phyloP scores from a whole-genome alignment of 2,113 vertebrate genomes.

The Nothoprocta pentlandii region DNA sequence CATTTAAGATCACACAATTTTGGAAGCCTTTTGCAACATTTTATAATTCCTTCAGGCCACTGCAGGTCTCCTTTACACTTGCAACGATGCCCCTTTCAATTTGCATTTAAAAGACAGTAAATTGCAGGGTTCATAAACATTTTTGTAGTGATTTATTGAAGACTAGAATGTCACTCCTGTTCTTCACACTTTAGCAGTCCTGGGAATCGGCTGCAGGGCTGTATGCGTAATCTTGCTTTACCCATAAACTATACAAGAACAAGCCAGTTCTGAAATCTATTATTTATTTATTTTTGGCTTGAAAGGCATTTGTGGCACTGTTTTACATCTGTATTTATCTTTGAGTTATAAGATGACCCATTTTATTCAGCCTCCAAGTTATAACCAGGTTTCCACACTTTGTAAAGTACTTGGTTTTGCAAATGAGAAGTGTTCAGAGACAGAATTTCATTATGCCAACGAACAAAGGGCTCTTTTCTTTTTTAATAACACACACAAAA shows the following conservation, averaged over 20 bases:
- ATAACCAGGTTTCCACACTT: slow-evolving; percentile 67
- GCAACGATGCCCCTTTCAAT: slow-evolving; percentile 78
- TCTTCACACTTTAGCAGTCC: slow-evolving; percentile 85
- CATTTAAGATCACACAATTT: slow-evolving; percentile 71
- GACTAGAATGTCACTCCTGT: slow-evolving; percentile 78
- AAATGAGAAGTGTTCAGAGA: slow-evolving; percentile 59
- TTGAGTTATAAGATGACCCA: slow-evolving; percentile 69
- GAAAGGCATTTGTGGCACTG: slow-evolving; percentile 49
- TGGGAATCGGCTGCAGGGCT: slow-evolving; percentile 77
- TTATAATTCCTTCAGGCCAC: slow-evolving; percentile 75
- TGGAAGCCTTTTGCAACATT: slow-evolving; percentile 55
- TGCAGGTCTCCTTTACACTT: slow-evolving; percentile 77
- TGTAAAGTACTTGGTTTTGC: slow-evolving; percentile 73
- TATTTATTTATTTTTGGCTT: slow-evolving; percentile 68
- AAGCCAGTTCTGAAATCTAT: slow-evolving; percentile 43
- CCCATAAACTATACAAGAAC: slow-evolving; percentile 73
- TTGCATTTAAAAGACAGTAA: slow-evolving; percentile 87
- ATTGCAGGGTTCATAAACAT: slow-evolving; percentile 87
- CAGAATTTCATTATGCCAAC: slow-evolving; percentile 51
- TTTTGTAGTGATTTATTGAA: slow-evolving; percentile 86
- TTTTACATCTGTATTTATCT: slow-evolving; percentile 70
- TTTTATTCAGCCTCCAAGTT: slow-evolving; percentile 74
- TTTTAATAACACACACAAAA: slow-evolving; percentile 58
- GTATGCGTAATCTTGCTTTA: slow-evolving; percentile 69
- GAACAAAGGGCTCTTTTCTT: slow-evolving; percentile 61